Evolutionary conservation across 2,888 invertebrate species (phyloP).

Genomic region (Strigamia transsilvanica): DNA sequence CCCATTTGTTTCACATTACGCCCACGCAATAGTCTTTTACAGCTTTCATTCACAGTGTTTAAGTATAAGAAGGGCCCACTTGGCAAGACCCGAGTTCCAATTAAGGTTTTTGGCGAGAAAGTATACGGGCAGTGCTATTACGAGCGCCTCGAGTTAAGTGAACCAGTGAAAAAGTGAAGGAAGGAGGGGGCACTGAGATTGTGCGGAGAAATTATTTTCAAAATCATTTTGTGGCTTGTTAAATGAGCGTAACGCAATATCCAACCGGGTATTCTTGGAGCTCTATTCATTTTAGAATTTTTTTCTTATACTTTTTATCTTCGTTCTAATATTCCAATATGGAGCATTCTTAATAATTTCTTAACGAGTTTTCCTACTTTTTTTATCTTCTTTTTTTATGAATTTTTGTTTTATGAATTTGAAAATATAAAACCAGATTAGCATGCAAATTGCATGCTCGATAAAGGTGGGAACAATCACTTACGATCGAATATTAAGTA

Average conservation of each 20-base stretch:
- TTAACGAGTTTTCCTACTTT: not conserved
- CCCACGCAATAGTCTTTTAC: constrained; percentile 14
- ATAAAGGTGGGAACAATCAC: not conserved
- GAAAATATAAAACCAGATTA: not conserved
- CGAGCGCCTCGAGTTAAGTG: constrained; percentile 33
- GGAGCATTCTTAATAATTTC: too few species aligned
- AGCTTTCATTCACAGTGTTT: constrained; percentile 32
- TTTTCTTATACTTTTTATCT: not conserved
- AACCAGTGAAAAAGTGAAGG: not conserved
- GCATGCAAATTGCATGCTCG: not conserved
- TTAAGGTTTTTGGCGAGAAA: constrained; percentile 23
- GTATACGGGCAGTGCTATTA: constrained; percentile 16
- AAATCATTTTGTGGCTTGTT: constrained; percentile 23
- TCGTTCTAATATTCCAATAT: not conserved
- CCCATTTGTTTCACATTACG: constrained; percentile 26
- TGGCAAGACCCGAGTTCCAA: constrained; percentile 19
- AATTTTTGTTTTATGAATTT: constrained; percentile 1
- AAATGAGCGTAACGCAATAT: constrained; percentile 29
- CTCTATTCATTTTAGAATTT: not conserved
- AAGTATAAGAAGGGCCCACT: not conserved
- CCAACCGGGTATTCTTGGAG: not conserved
- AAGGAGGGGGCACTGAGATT: constrained; percentile 5
- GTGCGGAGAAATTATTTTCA: constrained; percentile 15
- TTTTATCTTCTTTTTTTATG: not conserved
- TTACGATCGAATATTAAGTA: not conserved